Conservation (phyloP, 2,113 vertebrate genomes). For the Odocoileus virginianus region DNA sequence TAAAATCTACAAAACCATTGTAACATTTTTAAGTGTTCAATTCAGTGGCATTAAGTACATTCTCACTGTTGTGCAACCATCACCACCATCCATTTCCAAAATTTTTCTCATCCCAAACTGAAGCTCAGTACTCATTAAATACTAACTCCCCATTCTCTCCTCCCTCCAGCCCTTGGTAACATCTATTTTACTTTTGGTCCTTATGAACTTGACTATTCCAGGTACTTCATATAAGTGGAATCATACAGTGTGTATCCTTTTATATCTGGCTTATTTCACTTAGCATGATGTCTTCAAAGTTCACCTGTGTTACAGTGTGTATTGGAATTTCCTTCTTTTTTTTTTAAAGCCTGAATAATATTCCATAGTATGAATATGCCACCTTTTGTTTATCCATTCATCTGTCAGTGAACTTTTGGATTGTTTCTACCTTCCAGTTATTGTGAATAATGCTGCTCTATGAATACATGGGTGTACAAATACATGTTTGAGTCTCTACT, state of each 20-base stretch:
- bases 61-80: neutral
- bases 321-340: neutral
- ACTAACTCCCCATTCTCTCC: neutral
- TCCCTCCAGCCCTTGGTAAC: neutral
- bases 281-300: neutral
- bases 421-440: neutral
- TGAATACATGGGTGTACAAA: neutral
- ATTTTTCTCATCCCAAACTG: neutral
- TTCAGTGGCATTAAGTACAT: neutral
- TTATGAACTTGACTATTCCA: neutral
- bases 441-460: neutral
- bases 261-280: neutral
- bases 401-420: neutral
- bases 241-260: neutral
- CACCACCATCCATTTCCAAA: neutral
- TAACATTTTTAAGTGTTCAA: neutral
- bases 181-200: neutral
- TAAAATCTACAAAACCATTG: neutral
- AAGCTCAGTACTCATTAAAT: neutral
- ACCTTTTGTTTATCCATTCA: neutral
- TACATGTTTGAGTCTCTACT: neutral
- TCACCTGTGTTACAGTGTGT: neutral
- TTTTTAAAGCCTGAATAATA: neutral
- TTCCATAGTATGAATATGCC: no score
- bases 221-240: neutral